A percentile compares a stretch with the other conserved stretches of the same genome.
These are phyloP conservation scores for Rhagoletis zephyria DNA, from an alignment of 1,140 invertebrate species.

Conservation along the genomic window DNA sequence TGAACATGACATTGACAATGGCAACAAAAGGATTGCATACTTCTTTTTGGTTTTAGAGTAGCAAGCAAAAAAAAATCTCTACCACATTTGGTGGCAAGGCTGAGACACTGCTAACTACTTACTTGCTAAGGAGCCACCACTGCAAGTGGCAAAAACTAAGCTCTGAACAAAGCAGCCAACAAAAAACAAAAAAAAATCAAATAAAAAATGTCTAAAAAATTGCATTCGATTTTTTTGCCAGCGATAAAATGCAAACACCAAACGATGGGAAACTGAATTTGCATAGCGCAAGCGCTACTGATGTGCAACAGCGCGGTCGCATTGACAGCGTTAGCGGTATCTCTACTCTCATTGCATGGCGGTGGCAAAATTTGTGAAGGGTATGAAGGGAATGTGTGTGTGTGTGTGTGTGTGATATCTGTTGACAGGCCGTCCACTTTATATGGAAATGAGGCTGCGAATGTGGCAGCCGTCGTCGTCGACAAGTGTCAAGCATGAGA, in stretches of 20 bases:
- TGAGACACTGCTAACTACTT: not conserved
- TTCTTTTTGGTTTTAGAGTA: not conserved
- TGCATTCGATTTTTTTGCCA: constrained; percentile 44
- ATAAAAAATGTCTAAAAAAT: not conserved
- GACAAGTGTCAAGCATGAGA: constrained; percentile 49
- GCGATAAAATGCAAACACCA: constrained; percentile 49
- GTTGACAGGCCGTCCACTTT: constrained; percentile 45
- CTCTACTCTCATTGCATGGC: no score
- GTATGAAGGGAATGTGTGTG: not conserved
- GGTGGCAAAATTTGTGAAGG: not conserved
- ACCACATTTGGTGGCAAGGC: not conserved
- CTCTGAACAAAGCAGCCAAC: not conserved
- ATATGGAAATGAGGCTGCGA: constrained; percentile 49
- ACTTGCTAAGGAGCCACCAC: not conserved
- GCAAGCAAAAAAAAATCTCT: not conserved
- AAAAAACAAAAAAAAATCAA: not conserved
- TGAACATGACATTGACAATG: constrained; percentile 51
- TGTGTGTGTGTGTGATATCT: not conserved
- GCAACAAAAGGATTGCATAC: constrained; percentile 23
- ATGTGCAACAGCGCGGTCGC: not conserved
- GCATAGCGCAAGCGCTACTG: not conserved
- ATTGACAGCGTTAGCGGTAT: not conserved
- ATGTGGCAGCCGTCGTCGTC: constrained; percentile 50
- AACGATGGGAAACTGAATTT: constrained; percentile 43
- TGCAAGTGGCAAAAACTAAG: not conserved